phyloP scores from a whole-genome alignment of 2,797 vertebrate genomes.

The Lepus oiostolus region DNA sequence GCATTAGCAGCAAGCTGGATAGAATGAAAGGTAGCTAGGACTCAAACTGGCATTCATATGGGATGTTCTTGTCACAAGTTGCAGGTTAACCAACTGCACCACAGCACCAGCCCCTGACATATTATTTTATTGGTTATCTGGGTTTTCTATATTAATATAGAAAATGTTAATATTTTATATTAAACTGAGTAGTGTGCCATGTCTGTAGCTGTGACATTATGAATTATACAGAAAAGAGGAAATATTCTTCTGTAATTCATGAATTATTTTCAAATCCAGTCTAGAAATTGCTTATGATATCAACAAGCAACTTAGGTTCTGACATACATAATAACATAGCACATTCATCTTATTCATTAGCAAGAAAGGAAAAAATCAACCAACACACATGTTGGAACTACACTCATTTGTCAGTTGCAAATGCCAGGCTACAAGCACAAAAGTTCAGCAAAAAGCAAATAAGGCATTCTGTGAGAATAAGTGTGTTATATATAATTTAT shows the following conservation, averaged over 20 bases:
- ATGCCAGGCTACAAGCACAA: not conserved
- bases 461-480: not conserved
- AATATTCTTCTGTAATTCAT: not conserved
- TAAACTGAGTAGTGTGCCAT: not conserved
- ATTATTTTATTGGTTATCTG: not conserved
- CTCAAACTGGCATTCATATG: no score
- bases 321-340: not conserved
- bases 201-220: not conserved
- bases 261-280: not conserved
- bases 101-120: not conserved
- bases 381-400: not conserved
- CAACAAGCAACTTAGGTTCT: not conserved
- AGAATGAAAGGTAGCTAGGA: no score
- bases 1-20: no score
- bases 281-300: not conserved
- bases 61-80: no score
- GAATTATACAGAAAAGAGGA: not conserved
- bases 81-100: no score
- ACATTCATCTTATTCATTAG: not conserved
- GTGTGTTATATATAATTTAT: not conserved
- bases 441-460: not conserved
- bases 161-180: not conserved
- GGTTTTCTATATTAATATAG: not conserved
- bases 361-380: not conserved
- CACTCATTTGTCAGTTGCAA: not conserved